These are phyloP conservation scores for Digitonthophagus gazella DNA, from an alignment of 2,888 invertebrate genomes.

Conservation along the genomic window DNA sequence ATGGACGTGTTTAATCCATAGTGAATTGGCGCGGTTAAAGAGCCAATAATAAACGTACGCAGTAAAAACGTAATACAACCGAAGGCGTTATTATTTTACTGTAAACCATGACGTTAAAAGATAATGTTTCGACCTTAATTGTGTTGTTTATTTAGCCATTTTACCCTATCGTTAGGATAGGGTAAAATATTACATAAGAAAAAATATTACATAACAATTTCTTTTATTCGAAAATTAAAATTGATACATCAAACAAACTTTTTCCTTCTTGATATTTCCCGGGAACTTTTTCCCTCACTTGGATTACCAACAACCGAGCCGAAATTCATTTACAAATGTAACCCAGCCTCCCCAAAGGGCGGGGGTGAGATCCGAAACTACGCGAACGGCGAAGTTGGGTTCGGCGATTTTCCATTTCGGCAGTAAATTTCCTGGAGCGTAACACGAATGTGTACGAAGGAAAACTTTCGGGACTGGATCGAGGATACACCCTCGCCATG, in stretches of 20 bases:
- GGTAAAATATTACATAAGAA: too few relatives aligned
- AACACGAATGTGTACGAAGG: slow-evolving; percentile 30
- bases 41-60: not conserved
- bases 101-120: not conserved
- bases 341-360: not conserved
- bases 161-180: not conserved
- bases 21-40: not conserved
- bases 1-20: not conserved
- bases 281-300: slow-evolving; percentile 4
- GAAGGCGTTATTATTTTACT: not conserved
- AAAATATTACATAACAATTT: too few relatives aligned
- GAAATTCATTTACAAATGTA: slow-evolving; percentile 17
- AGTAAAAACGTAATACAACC: not conserved
- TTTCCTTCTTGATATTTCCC: not conserved
- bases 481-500: not conserved
- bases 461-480: slow-evolving; percentile 30
- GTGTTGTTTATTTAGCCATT: not conserved
- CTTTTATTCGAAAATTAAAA: not conserved
- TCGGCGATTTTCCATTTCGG: slow-evolving; percentile 22
- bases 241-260: not conserved
- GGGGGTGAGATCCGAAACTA: slow-evolving; percentile 11
- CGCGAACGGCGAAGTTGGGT: slow-evolving; percentile 8
- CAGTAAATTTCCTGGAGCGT: slow-evolving; percentile 28
- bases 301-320: not conserved
- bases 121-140: not conserved